phyloP scores from a whole-genome alignment of 2,888 invertebrate species.

The Monoplex corrugatus region DNA sequence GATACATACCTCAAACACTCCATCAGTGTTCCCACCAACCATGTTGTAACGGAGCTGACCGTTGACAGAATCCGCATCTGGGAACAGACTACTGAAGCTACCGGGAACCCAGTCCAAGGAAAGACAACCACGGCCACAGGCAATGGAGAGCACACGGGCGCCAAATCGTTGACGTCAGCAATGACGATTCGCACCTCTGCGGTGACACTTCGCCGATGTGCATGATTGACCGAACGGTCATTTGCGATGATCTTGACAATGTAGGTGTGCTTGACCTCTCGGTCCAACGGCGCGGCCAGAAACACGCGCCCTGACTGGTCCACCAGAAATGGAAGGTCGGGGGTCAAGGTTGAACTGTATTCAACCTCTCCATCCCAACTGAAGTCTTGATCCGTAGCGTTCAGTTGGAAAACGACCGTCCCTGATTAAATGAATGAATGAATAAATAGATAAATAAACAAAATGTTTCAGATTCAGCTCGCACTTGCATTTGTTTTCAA shows the following conservation, averaged over 20 bases:
- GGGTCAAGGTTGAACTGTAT: slow-evolving; percentile 49
- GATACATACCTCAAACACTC: slow-evolving; percentile 49
- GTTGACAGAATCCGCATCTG: slow-evolving; percentile 42
- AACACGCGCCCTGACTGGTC: slow-evolving; percentile 56
- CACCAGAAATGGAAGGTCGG: slow-evolving; percentile 46
- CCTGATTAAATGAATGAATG: slow-evolving; percentile 51
- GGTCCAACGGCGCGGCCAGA: slow-evolving; percentile 59
- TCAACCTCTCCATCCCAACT: slow-evolving; percentile 62
- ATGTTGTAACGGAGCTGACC: slow-evolving; percentile 36
- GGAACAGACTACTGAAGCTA: slow-evolving; percentile 27
- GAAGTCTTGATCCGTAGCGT: slow-evolving; percentile 64
- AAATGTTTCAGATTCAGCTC: no score
- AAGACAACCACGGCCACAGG: slow-evolving; percentile 38
- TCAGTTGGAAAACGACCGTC: slow-evolving; percentile 57
- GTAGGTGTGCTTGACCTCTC: slow-evolving; percentile 58
- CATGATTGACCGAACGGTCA: slow-evolving; percentile 55
- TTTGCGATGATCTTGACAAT: slow-evolving; percentile 55
- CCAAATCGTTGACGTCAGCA: slow-evolving; percentile 62
- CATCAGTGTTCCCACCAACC: slow-evolving; percentile 44
- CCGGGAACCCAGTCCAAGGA: slow-evolving; percentile 38
- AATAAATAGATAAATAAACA: background rate
- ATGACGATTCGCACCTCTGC: slow-evolving; percentile 55
- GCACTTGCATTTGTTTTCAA: no score
- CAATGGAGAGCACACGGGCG: slow-evolving; percentile 57
- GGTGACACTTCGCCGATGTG: slow-evolving; percentile 48